Evolutionary conservation across 2,113 vertebrate species (phyloP).

Genomic region (Notarius quadriscutis): DNA sequence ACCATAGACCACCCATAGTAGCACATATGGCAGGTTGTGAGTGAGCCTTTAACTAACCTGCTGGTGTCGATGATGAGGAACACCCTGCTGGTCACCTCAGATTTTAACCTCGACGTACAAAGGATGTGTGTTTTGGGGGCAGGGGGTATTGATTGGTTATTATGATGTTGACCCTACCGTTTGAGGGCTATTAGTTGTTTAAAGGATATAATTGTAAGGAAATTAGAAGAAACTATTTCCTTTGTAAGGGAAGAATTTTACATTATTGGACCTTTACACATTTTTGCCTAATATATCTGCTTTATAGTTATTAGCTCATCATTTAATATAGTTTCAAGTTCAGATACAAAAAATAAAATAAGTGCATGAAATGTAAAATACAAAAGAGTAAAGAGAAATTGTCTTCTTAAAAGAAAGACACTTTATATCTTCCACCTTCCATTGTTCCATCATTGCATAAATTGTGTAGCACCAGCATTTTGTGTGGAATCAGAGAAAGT

Average conservation of each 20-base stretch:
- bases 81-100: conserved; percentile 67
- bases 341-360: not conserved
- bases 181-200: not conserved
- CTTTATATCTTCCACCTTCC: not conserved
- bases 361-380: not conserved
- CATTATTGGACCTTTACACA: not conserved
- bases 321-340: not conserved
- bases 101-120: conserved; percentile 68
- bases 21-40: no score
- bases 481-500: not conserved
- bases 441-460: not conserved
- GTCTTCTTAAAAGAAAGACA: no score
- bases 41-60: conserved; percentile 59
- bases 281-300: not conserved
- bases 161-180: not conserved
- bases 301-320: not conserved
- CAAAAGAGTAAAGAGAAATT: not conserved
- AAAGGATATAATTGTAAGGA: not conserved
- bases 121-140: not conserved
- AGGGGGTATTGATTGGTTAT: not conserved
- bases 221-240: not conserved
- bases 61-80: conserved; percentile 74
- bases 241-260: not conserved
- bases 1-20: no score
- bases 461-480: not conserved